These are phyloP conservation scores for Struthio camelus DNA, from an alignment of 2,113 vertebrate species.

Conservation along the genomic window DNA sequence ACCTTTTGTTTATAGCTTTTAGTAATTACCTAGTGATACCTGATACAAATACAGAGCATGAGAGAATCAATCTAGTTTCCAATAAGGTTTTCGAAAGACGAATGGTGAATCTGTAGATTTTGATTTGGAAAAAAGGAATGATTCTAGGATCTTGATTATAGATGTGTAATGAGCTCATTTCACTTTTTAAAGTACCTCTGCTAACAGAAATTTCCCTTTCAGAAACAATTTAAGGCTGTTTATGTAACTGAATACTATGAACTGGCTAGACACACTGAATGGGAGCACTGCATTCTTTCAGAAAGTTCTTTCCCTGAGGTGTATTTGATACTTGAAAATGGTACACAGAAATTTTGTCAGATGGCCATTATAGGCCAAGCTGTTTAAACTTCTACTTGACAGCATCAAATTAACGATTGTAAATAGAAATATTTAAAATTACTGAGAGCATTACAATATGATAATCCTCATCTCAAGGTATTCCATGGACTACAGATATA, in stretches of 20 bases:
- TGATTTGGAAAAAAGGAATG: not conserved
- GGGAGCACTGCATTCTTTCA: not conserved
- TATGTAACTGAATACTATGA: not conserved
- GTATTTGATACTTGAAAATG: not conserved
- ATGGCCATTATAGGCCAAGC: not conserved
- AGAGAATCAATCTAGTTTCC: not conserved
- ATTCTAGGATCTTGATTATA: not conserved
- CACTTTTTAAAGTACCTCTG: not conserved
- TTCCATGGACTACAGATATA: no score
- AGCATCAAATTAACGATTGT: not conserved
- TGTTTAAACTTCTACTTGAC: not conserved
- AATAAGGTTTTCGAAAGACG: not conserved
- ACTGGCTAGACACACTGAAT: not conserved
- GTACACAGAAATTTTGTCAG: not conserved
- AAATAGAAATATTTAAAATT: not conserved
- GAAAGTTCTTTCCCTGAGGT: not conserved
- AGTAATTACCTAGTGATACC: not conserved
- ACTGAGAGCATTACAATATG: not conserved
- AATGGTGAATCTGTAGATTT: not conserved
- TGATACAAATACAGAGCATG: not conserved
- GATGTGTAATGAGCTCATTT: not conserved
- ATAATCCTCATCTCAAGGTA: not conserved
- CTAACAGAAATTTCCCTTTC: not conserved
- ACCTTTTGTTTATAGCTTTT: not conserved
- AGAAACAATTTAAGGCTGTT: not conserved